Evolutionary conservation across 2,888 invertebrate species (phyloP), one percentile per base, ranked within the genome.

Genomic region (Notodonta dromedarius): DNA sequence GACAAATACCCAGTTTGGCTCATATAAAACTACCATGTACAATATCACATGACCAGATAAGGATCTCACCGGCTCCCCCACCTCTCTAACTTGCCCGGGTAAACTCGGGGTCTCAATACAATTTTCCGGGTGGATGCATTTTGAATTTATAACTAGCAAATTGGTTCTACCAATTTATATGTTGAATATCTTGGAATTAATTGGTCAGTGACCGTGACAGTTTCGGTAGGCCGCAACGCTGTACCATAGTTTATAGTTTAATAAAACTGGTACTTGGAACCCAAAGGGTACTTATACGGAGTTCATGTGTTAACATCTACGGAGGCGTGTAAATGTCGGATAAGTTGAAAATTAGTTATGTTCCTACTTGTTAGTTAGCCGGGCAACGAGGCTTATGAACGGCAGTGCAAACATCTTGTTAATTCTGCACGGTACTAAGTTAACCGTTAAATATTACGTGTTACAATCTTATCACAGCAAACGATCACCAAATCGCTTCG

Each of bases 101-200:
- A 77, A 77, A 80, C 81, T 78, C 44, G 73, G 87, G 88, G 88
- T 84, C 87, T 85, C 90, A 83, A 91, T 89, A 92, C 92, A 92
- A 92, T 93, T 93, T 91, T 89, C 85, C 87, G 90, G 84, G 80
- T 79, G 90, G 87, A 89, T 91, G 90, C 90, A 91, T 90, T 91
- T 91, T 89, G 92, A 92, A 93, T 93, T 93, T 92, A 92, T 93
- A 92, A 93, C 92, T 85, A 91, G 88, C 86, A 90, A 93, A 92
- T 91, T 91, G 93, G 86, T 86, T 84, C 85, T 85, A 85, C 85
- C 88, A 89, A 90, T 91, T 90, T 90, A 86, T 90, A 87, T 84
- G 87, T 86, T 85, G 89, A 89, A 92, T 91, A 90, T 91, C 90
- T 90, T 87, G 80, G 84, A 87, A 88, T 87, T 91, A 92, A 92